Base-by-base conservation (phyloP, 2,888 invertebrate genomes). In the Hydropsyche betteni region DNA sequence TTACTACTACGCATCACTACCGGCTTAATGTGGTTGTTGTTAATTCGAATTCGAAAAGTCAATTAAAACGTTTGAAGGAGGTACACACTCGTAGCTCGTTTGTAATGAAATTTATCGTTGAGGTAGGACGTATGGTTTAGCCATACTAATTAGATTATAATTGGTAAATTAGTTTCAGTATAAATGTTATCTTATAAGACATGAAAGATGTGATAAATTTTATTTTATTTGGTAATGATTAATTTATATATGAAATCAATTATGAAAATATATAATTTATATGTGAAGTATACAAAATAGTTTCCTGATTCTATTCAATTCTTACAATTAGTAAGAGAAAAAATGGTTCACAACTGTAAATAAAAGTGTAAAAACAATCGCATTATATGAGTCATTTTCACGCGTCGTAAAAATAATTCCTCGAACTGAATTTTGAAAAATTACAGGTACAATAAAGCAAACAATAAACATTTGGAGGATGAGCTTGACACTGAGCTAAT, bases 391-490 rank as follows among this genome's bases (percentile, higher is more conserved):
- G 64, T 64, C 36, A 64, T 64, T 64, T 64, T 34, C 64, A 36
- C 12, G 36, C 36, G n/a, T 36, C 64, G 36, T 36, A 64, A 64
- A 64, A 36, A 36, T 36, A 64, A 64, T 36, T 64, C 64, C 34
- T 36, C 7, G 34, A 64, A 34, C 34, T 36, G 34, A 34, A 64
- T 64, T 64, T 44, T 36, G 34, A 64, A 64, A 64, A 64, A 64
- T 64, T 36, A 64, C 64, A 64, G 64, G 36, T 64, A 64, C 64
- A 64, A 64, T 64, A 64, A 64, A 64, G 34, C 64, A 64, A 64
- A 64, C 64, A 64, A 64, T 64, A 64, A 24, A 64, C 64, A 64
- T 64, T 64, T 64, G 36, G 64, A 64, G 64, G 64, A 64, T 64
- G 34, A 64, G 34, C 64, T 64, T 64, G 64, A 64, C 64, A 64